Conservation (phyloP, 2,797 vertebrate species). For the Chaunax sp. region DNA sequence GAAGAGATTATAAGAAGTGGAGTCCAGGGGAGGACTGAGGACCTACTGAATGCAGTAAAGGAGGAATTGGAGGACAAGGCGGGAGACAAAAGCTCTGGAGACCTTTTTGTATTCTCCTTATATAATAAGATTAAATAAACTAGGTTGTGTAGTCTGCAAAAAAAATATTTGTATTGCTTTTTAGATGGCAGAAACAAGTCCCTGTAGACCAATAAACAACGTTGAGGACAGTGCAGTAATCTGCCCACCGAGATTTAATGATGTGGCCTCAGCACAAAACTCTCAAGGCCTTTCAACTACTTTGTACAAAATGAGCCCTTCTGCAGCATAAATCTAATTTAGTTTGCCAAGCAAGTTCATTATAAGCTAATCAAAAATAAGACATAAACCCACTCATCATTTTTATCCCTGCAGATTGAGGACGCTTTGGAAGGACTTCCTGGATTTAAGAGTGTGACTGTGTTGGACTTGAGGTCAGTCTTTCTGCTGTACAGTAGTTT, state of each 20-base stretch:
- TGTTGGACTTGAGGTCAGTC: slow-evolving; percentile 91
- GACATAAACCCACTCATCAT: slow-evolving; percentile 4
- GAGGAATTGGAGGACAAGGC: slow-evolving; percentile 18
- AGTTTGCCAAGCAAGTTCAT: slow-evolving; percentile 22
- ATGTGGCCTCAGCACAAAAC: slow-evolving; percentile 6
- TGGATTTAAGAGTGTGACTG: slow-evolving; percentile 88
- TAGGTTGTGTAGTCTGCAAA: slow-evolving; percentile 37
- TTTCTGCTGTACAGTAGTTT: background rate
- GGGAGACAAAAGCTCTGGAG: slow-evolving; percentile 10
- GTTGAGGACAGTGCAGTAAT: slow-evolving; percentile 7
- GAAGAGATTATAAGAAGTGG: slow-evolving; percentile 21
- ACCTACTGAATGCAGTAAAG: slow-evolving; percentile 3
- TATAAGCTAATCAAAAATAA: background rate
- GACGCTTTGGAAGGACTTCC: slow-evolving; percentile 87
- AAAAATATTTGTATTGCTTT: slow-evolving; percentile 22
- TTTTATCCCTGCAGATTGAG: slow-evolving; percentile 84
- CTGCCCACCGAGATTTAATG: slow-evolving; percentile 16
- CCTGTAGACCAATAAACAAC: slow-evolving; percentile 27
- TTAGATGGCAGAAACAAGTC: slow-evolving; percentile 6
- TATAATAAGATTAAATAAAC: slow-evolving; percentile 39
- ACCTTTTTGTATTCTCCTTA: slow-evolving; percentile 2
- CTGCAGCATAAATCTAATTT: slow-evolving; percentile 16
- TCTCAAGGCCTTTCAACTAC: slow-evolving; percentile 9
- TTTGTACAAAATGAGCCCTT: slow-evolving; percentile 14
- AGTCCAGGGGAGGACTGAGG: slow-evolving; percentile 8